phyloP scores from a whole-genome alignment of 2,888 invertebrate genomes.

The Oligia latruncula region DNA sequence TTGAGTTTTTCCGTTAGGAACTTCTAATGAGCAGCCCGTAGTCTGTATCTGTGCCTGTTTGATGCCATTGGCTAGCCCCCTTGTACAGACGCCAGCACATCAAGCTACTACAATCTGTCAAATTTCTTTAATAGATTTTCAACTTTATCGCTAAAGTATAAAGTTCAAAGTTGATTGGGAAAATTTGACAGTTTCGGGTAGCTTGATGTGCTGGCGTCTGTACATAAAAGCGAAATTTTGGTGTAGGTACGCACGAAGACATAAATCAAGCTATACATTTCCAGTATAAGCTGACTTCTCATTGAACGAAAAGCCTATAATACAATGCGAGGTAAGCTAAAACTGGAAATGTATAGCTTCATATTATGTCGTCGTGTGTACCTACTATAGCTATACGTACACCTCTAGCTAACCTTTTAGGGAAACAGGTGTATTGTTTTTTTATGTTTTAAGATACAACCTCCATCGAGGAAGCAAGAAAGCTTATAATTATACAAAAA shows the following conservation, averaged over 20 bases:
- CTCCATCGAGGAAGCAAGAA: background rate
- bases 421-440: background rate
- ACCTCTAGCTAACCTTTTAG: background rate
- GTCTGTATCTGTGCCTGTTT: background rate
- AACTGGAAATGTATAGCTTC: too few relatives aligned
- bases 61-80: background rate
- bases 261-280: too few relatives aligned
- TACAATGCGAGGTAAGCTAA: too few relatives aligned
- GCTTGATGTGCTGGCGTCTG: too few relatives aligned
- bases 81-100: background rate
- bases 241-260: too few relatives aligned
- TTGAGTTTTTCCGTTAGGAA: background rate
- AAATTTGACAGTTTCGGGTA: too few relatives aligned
- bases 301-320: too few relatives aligned
- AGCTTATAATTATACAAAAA: background rate
- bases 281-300: too few relatives aligned
- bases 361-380: background rate
- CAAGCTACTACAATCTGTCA: too few relatives aligned
- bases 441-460: background rate
- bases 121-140: too few relatives aligned
- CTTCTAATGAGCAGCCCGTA: background rate
- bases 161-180: too few relatives aligned
- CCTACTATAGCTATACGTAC: background rate
- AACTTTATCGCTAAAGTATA: too few relatives aligned
- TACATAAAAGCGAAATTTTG: background rate